Evolutionary conservation across 2,113 vertebrate genomes (phyloP).

Genomic region (Vanacampus margaritifer): DNA sequence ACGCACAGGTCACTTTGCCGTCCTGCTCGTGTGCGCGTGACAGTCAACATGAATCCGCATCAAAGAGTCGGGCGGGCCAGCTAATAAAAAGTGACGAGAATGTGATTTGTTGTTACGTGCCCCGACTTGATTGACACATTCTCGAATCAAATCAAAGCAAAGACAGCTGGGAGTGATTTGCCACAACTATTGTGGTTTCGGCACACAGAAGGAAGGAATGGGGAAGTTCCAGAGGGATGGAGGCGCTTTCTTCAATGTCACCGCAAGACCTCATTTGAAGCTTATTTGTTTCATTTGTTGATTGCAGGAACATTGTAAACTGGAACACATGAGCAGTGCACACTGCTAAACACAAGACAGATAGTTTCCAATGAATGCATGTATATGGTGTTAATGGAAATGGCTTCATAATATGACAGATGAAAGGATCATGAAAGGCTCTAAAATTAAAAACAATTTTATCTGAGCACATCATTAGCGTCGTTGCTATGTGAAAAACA

Average conservation of each 20-base stretch:
- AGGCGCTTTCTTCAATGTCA: slow-evolving; percentile 33
- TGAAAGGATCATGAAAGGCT: neutral
- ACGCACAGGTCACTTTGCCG: slow-evolving; percentile 47
- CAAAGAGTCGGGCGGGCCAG: slow-evolving; percentile 39
- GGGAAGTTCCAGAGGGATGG: slow-evolving; percentile 33
- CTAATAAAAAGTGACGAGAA: slow-evolving; percentile 60
- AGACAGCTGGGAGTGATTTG: slow-evolving; percentile 69
- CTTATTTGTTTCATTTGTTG: slow-evolving; percentile 46
- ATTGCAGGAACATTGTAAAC: slow-evolving; percentile 3
- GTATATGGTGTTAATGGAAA: neutral
- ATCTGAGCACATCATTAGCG: no score
- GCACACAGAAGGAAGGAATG: slow-evolving; percentile 42
- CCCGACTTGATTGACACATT: slow-evolving; percentile 64
- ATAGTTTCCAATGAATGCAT: neutral
- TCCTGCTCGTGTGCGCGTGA: slow-evolving; percentile 27
- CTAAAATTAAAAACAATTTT: no score
- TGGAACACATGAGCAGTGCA: neutral
- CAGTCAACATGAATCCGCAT: slow-evolving; percentile 46
- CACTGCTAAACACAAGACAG: neutral
- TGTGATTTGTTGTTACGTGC: slow-evolving; percentile 55
- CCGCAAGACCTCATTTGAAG: slow-evolving; percentile 28
- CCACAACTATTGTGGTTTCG: slow-evolving; percentile 63
- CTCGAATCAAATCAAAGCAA: slow-evolving; percentile 70
- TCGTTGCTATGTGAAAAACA: no score
- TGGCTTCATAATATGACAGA: neutral